phyloP scores from a whole-genome alignment of 2,888 invertebrate species.

The Scrobipalpa atriplicella region DNA sequence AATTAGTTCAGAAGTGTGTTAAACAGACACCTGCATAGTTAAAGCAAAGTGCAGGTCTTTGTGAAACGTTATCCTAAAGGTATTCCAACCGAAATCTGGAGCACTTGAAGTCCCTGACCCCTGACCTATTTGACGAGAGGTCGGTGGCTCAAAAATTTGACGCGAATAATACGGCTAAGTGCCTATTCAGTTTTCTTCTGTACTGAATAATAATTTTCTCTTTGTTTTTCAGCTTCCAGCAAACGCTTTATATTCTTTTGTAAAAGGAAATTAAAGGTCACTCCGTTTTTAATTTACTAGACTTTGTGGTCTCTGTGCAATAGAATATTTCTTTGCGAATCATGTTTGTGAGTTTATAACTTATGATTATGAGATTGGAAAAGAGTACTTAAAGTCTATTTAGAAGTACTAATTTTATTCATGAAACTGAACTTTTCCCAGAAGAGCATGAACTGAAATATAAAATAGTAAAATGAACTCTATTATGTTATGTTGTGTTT shows the following conservation, averaged over 20 bases:
- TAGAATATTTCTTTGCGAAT: not conserved
- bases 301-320: not conserved
- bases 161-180: conserved; percentile 16
- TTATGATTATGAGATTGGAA: no score
- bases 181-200: not conserved
- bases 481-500: no score
- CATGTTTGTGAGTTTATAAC: no score
- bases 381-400: no score
- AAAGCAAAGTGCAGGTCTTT: conserved; percentile 6
- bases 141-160: conserved; percentile 5
- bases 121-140: conserved; percentile 27
- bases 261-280: not conserved
- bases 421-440: no score
- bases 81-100: conserved; percentile 19
- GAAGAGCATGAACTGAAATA: no score
- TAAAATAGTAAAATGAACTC: no score
- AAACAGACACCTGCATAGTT: conserved; percentile 5
- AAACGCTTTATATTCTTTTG: conserved; percentile 4
- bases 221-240: conserved; percentile 8
- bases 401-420: no score
- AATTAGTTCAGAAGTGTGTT: no score
- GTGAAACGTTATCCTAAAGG: conserved; percentile 17
- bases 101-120: conserved; percentile 24
- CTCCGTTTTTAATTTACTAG: not conserved
- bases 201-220: conserved; percentile 1